Evolutionary conservation across 2,888 invertebrate species (phyloP), one percentile per base, ranked within the genome.

Genomic region (Brenthis daphne): DNA sequence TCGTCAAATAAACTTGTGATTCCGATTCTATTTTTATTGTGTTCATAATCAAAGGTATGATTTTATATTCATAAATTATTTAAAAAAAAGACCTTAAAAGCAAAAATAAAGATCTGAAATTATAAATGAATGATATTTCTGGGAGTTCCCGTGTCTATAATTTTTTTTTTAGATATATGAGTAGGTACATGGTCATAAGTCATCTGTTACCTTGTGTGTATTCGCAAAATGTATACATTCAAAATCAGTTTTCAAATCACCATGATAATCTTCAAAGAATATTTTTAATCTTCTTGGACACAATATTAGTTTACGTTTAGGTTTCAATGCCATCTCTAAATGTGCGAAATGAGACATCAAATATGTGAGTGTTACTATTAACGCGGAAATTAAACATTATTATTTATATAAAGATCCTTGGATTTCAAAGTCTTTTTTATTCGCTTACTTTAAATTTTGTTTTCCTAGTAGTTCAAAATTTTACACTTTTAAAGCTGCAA

Each of bases 331-430:
- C 64, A 37, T 55, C 58, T 57, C 53, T 57, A 60, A 65, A 56
- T 61, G 66, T 29, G 51, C 47, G 54, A 57, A 65, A 63, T 65
- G 63, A 65, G 58, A 69, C 65, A 69, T 47, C 29, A 16, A 37
- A 63, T 20, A 63, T 58, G 57, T 29, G 50, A 60, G 53, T 63
- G 57, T 64, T 66, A 56, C 37, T 55, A 43, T 56, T 50, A 48
- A 66, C 63, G 68, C 64, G 65, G 66, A 71, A 65, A 63, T 68
- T 55, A 70, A 58, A 57, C 63, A 54, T 68, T 71, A 54, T 68
- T 71, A 68, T 68, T 68, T 66, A 66, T 66, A 55, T 14, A 53
- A 24, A 57, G 48, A 66, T 69, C 66, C 69, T 69, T 66, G 66
- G 58, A 66, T 64, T 33, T 6, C 60, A 53, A 57, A 57, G 53